Evolutionary conservation across 2,113 vertebrate genomes (phyloP), one percentile per base, ranked within the genome.

Genomic region (Melospiza melodia): DNA sequence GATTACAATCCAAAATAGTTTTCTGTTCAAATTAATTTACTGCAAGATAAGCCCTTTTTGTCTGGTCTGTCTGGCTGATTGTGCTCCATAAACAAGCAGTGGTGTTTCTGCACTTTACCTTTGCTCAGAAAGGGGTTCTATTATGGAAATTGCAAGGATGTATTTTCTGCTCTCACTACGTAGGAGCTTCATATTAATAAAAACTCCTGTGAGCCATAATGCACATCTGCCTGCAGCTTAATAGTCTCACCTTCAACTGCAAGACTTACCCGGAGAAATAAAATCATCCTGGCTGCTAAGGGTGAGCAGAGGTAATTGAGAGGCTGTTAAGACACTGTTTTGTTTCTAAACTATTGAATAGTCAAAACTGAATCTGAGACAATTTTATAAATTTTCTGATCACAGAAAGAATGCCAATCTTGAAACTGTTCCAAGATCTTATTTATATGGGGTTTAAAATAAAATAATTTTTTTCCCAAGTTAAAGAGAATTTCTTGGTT

Each of bases 1-100:
- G 62, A 67, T 94, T 92, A 92, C 88, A 85, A 39, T 83, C 75
- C 67, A 88, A 90, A 92, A 57, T 69, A 80, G 43, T 90, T 88
- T 69, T 88, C 41, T 49, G 35, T 85, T 93, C 82, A 90, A 83
- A 91, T 83, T 76, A 87, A 82, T 19, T 65, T 89, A 78, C 65
- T 81, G 39, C 31, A 78, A 71, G 66, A 93, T 54, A 74, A 89
- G 43, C 12, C 43, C 28, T 73, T 94, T 93, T 74, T 44, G n/a
- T 79, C 63, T 52, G 25, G 5, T 37, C 18, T 88, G n/a, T 14
- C 82, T 80, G 67, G 21, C 41, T 75, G 81, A 12, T 18, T 10
- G 8, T 65, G 24, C 23, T 33, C 48, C 11, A 2, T 55, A 71
- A 71, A 62, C 0, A 2, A 31, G 37, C 58, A 30, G 41, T 22